Evolutionary conservation across 2,797 vertebrate species (phyloP).

Genomic region (Chelmon rostratus): DNA sequence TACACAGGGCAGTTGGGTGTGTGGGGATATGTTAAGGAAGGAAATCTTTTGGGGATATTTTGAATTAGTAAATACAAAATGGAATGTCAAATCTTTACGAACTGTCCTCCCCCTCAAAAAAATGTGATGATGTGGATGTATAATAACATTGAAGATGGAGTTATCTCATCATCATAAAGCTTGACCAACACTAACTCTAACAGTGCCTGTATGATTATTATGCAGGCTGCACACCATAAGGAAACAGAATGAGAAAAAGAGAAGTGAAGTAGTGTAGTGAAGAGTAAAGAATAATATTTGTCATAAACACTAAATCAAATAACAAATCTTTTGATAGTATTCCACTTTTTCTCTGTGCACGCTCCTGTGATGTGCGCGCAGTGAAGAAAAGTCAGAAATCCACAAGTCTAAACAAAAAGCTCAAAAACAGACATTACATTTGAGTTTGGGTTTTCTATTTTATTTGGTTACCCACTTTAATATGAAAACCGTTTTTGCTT

Average conservation of each 20-base stretch:
- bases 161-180: neutral
- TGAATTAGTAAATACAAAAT: neutral
- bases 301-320: neutral
- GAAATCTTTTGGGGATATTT: neutral
- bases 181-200: neutral
- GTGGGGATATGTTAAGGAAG: neutral
- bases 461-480: neutral
- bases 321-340: neutral
- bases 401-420: neutral
- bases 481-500: neutral
- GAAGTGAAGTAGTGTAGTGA: neutral
- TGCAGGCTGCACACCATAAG: neutral
- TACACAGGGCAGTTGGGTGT: no score
- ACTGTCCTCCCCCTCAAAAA: neutral
- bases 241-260: no score
- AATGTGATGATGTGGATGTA: neutral
- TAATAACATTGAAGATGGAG: neutral
- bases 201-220: neutral
- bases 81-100: neutral
- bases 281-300: neutral
- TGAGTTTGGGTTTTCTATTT: no score
- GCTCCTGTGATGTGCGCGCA: no score
- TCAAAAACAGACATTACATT: no score
- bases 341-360: neutral
- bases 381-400: neutral